Percentiles rank a stretch among this genome's conserved stretches.
Conservation (phyloP, 2,797 vertebrate genomes). For the Aotus griseimembra region DNA sequence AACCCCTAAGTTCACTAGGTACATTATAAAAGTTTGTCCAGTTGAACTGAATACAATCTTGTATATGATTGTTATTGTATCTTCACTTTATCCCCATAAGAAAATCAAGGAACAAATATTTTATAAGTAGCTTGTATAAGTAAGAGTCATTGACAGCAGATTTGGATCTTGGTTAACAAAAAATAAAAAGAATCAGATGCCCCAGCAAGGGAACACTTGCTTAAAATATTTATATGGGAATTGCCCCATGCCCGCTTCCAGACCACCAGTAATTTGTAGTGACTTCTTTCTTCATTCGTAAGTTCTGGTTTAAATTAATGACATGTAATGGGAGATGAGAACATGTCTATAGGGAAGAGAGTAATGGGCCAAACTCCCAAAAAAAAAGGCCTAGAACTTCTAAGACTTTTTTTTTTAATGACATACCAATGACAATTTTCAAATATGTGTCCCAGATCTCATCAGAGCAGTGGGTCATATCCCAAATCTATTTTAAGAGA, state of each 20-base stretch:
- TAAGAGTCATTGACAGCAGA: not conserved
- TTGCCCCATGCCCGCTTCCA: not conserved
- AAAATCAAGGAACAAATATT: conserved; percentile 17
- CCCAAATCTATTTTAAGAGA: conserved; percentile 71
- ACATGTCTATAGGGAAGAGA: not conserved
- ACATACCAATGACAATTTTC: conserved; percentile 52
- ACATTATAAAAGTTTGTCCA: conserved; percentile 2
- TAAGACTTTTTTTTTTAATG: conserved; percentile 32
- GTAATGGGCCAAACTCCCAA: conserved; percentile 3
- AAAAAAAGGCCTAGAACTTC: conserved; percentile 49
- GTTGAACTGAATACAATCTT: conserved; percentile 34
- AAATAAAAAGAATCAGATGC: not conserved
- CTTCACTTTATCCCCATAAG: not conserved
- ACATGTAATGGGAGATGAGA: not conserved
- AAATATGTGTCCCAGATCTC: conserved; percentile 70
- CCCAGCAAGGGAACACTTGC: not conserved
- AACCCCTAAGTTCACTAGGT: not conserved
- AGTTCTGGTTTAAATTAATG: conserved; percentile 41
- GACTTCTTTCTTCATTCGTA: not conserved
- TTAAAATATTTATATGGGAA: not conserved
- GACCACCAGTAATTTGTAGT: not conserved
- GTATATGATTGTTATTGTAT: not conserved
- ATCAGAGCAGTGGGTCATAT: conserved; percentile 72
- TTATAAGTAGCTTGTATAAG: conserved; percentile 38
- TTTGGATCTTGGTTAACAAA: conserved; percentile 26